phyloP scores from a whole-genome alignment of 2,113 vertebrate species.

The human region GRCh38 chr17:9123501-9124000 shows the following conservation, averaged over 20 bases:
- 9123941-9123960: neutral
- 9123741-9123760: neutral
- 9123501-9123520: neutral
- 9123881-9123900: rapidly evolving
- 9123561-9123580: neutral
- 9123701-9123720: neutral
- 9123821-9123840: neutral
- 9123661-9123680: neutral
- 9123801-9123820: neutral
- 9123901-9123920: neutral
- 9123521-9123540: neutral
- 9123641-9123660: rapidly evolving
- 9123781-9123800: neutral
- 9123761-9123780: neutral
- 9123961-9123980: neutral
- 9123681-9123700: neutral
- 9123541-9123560: neutral
- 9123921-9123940: neutral
- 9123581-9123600: conserved; percentile 11
- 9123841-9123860: neutral
- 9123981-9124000: neutral
- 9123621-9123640: neutral
- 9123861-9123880: neutral
- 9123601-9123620: neutral
- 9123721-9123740: neutral